These are phyloP conservation scores for Chaetodon trifascialis DNA, from an alignment of 2,113 vertebrate genomes.

Conservation along the genomic window DNA sequence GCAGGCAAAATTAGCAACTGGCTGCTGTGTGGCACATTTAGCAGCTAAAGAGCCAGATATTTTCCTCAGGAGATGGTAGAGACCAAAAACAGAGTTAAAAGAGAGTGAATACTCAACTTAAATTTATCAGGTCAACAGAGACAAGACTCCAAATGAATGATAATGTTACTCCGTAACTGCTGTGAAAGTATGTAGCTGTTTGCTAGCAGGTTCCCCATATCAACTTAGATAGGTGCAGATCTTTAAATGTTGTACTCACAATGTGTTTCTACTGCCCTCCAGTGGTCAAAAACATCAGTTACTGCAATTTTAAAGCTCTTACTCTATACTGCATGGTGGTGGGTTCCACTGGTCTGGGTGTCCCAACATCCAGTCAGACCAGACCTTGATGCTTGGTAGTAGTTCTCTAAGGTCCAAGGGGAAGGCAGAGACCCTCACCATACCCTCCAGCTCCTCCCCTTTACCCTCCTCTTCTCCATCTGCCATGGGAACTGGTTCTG, in stretches of 20 bases:
- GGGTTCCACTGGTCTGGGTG: conserved; percentile 98
- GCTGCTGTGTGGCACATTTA: neutral
- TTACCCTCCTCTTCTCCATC: conserved; percentile 78
- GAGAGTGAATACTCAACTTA: neutral
- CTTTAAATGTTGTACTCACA: neutral
- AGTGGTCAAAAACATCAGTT: neutral
- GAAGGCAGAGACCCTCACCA: conserved; percentile 93
- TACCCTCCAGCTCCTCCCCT: conserved; percentile 83
- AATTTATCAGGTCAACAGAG: neutral
- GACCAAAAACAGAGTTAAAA: neutral
- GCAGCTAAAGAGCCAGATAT: neutral
- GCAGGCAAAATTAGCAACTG: neutral
- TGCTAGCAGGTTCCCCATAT: neutral
- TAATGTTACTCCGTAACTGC: neutral
- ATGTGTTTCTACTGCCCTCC: neutral
- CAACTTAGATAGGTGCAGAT: neutral
- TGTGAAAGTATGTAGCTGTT: neutral
- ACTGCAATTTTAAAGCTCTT: conserved; percentile 40
- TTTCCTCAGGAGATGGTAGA: neutral
- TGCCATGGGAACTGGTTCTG: conserved; percentile 79
- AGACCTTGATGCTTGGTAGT: conserved; percentile 96
- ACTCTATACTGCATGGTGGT: conserved; percentile 87
- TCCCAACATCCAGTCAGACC: conserved; percentile 99
- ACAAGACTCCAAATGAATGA: neutral
- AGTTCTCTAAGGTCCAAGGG: conserved; percentile 91